A percentile compares a stretch with the other conserved stretches of the same genome.
These are phyloP conservation scores for Toxostoma redivivum DNA, from an alignment of 2,113 vertebrate species.

Conservation along the genomic window DNA sequence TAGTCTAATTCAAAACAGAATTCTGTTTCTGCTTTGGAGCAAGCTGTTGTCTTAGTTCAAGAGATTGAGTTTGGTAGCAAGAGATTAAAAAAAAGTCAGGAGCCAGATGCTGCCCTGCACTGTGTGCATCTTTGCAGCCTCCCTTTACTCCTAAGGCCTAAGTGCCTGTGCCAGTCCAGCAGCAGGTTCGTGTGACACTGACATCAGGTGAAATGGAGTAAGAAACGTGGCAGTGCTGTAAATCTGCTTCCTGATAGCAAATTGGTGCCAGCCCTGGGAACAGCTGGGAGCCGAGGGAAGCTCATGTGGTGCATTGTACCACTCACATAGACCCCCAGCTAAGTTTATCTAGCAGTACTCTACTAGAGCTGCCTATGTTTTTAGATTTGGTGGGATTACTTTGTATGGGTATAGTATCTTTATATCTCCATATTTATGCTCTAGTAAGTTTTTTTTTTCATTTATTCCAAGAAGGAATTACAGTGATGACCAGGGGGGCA, in stretches of 20 bases:
- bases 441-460: not conserved
- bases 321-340: fast-evolving
- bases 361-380: not conserved
- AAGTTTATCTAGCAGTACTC: not conserved
- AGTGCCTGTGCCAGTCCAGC: not conserved
- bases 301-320: not conserved
- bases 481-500: not conserved
- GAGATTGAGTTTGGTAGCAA: not conserved
- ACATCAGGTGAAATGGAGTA: not conserved
- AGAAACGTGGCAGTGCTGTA: fast-evolving
- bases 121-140: not conserved
- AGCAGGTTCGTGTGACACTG: not conserved
- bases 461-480: not conserved
- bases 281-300: not conserved
- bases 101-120: not conserved
- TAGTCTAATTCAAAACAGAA: constrained; percentile 10
- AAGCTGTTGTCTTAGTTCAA: not conserved
- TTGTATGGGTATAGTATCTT: not conserved
- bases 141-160: not conserved
- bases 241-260: not conserved
- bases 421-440: not conserved
- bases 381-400: not conserved
- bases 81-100: not conserved
- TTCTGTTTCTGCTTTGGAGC: not conserved
- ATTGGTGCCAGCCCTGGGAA: not conserved